These are phyloP conservation scores for Eretmodus cyanostictus DNA, from an alignment of 2,113 vertebrate species.

Conservation along the genomic window DNA sequence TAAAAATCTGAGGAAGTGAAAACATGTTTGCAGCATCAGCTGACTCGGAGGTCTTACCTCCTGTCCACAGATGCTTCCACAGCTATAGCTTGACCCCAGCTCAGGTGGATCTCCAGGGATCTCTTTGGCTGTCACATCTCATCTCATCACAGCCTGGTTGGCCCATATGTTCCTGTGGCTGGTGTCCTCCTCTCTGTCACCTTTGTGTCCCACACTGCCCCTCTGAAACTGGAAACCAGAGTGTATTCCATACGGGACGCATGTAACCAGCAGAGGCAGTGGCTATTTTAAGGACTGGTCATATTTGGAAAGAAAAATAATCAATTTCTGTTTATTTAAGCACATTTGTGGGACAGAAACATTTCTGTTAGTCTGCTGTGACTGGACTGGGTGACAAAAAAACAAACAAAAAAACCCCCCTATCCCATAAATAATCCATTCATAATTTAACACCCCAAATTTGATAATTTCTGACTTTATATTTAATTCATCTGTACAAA, in stretches of 20 bases:
- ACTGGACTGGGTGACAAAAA: not conserved
- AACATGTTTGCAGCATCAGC: not conserved
- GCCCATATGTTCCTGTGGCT: conserved; percentile 58
- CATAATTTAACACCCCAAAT: not conserved
- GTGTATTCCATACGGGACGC: not conserved
- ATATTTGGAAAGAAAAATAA: not conserved
- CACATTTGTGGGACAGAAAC: not conserved
- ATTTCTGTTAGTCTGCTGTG: not conserved
- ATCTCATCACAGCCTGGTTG: conserved; percentile 48
- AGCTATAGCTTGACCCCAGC: conserved; percentile 31
- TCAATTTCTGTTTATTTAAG: not conserved
- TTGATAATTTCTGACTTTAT: not conserved
- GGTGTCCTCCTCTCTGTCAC: conserved; percentile 23
- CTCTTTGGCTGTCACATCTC: conserved; percentile 44
- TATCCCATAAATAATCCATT: not conserved
- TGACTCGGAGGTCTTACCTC: not conserved
- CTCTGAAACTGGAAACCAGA: not conserved
- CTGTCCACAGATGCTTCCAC: conserved; percentile 38
- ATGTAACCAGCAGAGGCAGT: not conserved
- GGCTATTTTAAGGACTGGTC: conserved; percentile 26
- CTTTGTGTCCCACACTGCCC: not conserved
- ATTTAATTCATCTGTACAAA: not conserved
- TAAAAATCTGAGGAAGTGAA: not conserved
- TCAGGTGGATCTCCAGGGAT: conserved; percentile 42
- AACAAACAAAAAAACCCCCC: not conserved